phyloP scores from a whole-genome alignment of 1,140 invertebrate genomes.

The Cyphomyrmex costatus region DNA sequence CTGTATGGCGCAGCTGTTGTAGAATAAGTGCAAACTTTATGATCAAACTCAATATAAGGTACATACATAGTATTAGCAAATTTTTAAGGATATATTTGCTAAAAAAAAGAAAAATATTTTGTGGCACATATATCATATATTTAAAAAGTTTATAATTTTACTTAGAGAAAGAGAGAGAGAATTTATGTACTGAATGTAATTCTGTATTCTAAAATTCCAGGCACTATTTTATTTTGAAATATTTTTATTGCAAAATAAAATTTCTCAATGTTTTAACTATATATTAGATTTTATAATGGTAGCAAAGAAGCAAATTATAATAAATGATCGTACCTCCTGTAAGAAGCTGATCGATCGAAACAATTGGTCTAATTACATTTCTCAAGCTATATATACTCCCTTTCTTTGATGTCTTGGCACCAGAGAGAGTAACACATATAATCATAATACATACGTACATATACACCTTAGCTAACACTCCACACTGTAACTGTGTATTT shows the following conservation, averaged over 20 bases:
- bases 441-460: neutral
- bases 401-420: constrained; percentile 18
- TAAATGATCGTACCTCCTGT: neutral
- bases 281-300: neutral
- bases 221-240: neutral
- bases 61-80: neutral
- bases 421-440: neutral
- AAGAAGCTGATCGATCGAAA: constrained; percentile 12
- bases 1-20: neutral
- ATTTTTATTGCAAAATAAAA: neutral
- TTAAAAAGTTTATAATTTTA: neutral
- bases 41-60: neutral
- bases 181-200: neutral
- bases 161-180: no score
- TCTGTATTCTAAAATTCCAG: neutral
- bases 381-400: neutral
- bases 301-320: neutral
- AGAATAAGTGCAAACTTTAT: neutral
- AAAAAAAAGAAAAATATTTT: neutral
- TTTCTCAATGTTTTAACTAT: neutral
- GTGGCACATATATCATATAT: neutral
- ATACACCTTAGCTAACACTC: neutral
- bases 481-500: constrained; percentile 37
- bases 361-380: constrained; percentile 20
- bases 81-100: neutral